Percentiles rank a stretch among this genome's conserved stretches.
These are phyloP conservation scores for Amorpha juglandis DNA, from an alignment of 2,888 invertebrate species.

Conservation along the genomic window DNA sequence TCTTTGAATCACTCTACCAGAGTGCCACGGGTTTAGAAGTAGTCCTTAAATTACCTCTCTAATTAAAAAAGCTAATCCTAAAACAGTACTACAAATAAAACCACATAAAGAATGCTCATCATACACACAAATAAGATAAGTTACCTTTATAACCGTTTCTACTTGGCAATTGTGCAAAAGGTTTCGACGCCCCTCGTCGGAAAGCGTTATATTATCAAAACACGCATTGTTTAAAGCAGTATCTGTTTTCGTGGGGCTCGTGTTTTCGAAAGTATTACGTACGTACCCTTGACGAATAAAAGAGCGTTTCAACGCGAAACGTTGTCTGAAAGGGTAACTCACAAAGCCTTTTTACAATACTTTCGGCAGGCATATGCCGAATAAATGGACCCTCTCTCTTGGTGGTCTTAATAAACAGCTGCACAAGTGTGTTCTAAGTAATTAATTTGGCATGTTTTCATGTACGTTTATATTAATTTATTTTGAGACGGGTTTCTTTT, in stretches of 20 bases:
- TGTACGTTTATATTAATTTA: constrained; percentile 30
- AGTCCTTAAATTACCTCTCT: background rate
- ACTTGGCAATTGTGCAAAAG: constrained; percentile 42
- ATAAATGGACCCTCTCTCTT: constrained; percentile 52
- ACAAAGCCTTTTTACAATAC: constrained; percentile 78
- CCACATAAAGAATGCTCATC: background rate
- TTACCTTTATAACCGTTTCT: constrained; percentile 16
- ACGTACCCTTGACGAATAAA: constrained; percentile 66
- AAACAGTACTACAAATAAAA: background rate
- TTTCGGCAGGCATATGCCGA: constrained; percentile 69
- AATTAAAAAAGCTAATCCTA: background rate
- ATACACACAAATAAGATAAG: background rate
- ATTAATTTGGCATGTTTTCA: constrained; percentile 54
- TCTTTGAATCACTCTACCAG: too few relatives aligned
- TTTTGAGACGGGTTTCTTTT: constrained; percentile 37
- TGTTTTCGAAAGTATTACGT: constrained; percentile 25
- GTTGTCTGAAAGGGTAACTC: constrained; percentile 68
- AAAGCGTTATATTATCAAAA: constrained; percentile 76
- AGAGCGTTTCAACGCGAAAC: constrained; percentile 71
- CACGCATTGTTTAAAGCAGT: constrained; percentile 68
- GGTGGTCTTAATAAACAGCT: constrained; percentile 64
- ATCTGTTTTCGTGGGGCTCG: constrained; percentile 67
- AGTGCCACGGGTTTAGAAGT: too few relatives aligned
- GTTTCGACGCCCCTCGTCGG: constrained; percentile 49
- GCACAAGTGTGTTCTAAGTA: constrained; percentile 58